Evolutionary conservation across 1,140 invertebrate genomes (phyloP).

Genomic region (Heliconius himera): DNA sequence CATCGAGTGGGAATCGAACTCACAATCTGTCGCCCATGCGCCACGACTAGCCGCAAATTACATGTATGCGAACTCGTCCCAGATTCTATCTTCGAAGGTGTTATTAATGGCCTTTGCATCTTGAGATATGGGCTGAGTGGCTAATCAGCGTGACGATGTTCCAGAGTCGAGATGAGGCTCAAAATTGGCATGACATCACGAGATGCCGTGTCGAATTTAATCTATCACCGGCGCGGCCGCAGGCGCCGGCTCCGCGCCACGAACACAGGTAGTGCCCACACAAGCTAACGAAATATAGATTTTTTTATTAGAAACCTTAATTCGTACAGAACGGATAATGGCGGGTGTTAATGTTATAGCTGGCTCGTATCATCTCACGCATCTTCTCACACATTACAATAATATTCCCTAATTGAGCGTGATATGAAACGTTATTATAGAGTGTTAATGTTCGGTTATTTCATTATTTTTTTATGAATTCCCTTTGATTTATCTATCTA

Average conservation of each 20-base stretch:
- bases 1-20: too few relatives aligned
- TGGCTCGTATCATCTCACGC: slow-evolving; percentile 35
- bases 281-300: slow-evolving; percentile 51
- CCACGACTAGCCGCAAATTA: neutral
- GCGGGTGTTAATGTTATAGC: slow-evolving; percentile 46
- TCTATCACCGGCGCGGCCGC: slow-evolving; percentile 73
- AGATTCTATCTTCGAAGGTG: slow-evolving; percentile 30
- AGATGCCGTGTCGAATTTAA: slow-evolving; percentile 79
- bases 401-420: slow-evolving; percentile 28
- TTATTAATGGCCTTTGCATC: slow-evolving; percentile 54
- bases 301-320: slow-evolving; percentile 54
- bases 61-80: slow-evolving; percentile 18
- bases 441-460: slow-evolving; percentile 27
- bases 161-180: slow-evolving; percentile 53
- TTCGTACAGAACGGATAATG: slow-evolving; percentile 58
- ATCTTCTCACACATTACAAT: slow-evolving; percentile 34
- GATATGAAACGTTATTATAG: slow-evolving; percentile 27
- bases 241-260: slow-evolving; percentile 63
- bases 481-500: neutral
- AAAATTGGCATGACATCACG: slow-evolving; percentile 76
- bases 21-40: too few relatives aligned
- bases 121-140: slow-evolving; percentile 54
- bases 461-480: slow-evolving; percentile 10
- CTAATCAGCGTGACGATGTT: slow-evolving; percentile 73
- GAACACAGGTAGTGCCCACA: slow-evolving; percentile 72